Conservation (phyloP, 1,140 invertebrate species). For the Ips typographus region DNA sequence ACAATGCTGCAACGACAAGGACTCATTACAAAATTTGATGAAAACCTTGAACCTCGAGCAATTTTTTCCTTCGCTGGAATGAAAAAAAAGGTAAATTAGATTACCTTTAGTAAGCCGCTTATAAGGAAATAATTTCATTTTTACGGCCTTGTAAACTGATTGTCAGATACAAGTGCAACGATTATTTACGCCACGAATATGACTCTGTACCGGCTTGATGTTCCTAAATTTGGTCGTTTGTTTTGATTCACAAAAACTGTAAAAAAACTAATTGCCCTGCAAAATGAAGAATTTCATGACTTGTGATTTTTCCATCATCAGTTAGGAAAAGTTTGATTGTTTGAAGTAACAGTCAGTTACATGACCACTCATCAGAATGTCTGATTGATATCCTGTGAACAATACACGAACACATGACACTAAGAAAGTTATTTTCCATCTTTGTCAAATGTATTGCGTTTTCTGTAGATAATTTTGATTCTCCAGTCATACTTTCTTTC, state of each 20-base stretch:
- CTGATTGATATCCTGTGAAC: too few species aligned
- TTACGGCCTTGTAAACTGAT: constrained; percentile 10
- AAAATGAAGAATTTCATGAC: neutral
- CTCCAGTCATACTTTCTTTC: too few species aligned
- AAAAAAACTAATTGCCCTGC: neutral
- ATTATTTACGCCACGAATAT: neutral
- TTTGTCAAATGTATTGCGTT: too few species aligned
- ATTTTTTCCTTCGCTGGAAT: constrained; percentile 3
- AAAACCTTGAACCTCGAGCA: constrained; percentile 5
- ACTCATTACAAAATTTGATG: neutral
- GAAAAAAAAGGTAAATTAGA: constrained; percentile 5
- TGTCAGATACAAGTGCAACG: neutral
- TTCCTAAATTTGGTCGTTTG: neutral
- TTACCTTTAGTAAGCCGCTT: neutral
- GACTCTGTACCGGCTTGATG: neutral
- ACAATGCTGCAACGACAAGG: neutral
- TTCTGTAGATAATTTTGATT: too few species aligned
- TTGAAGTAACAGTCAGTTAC: neutral
- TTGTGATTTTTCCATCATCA: neutral
- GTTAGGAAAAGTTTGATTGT: neutral
- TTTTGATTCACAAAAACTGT: neutral
- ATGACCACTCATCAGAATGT: neutral
- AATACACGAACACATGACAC: too few species aligned
- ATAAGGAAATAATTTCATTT: constrained; percentile 18
- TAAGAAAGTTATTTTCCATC: too few species aligned